Evolutionary conservation across 2,113 vertebrate genomes (phyloP), one percentile per base, ranked within the genome.

Genomic region (Chaetura pelagica): DNA sequence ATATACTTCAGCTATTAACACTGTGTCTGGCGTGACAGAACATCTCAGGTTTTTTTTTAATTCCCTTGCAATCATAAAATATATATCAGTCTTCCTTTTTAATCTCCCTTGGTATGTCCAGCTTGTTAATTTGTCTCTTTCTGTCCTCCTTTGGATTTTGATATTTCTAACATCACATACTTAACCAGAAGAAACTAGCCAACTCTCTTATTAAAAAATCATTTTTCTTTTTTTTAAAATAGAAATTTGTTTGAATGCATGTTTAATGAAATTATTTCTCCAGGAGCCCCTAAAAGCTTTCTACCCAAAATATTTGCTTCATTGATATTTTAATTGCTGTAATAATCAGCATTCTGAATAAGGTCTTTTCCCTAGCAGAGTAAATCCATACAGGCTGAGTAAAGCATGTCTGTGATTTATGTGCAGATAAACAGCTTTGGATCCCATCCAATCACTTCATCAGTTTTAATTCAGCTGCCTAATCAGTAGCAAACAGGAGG

Each of bases 341-440:
- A 87, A 95, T 95, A 96, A 97, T 94, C 92, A 96, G 82, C 72
- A 95, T 96, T 89, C 93, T 84, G 79, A 94, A 89, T 86, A 90
- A 24, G 94, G 88, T 93, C 75, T 78, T 95, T 96, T 84, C 89
- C 84, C 59, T 48, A 74, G 89, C 91, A 94, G 72, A n/a, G 73
- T 80, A 90, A 95, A 96, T 96, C 95, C 87, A 49, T 95, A 93
- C 87, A 55, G 91, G 84, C 92, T 89, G 88, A 96, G 79, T 94
- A 95, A 96, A 94, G 90, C 84, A 84, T 85, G 90, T 75, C 86
- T 94, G 93, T 96, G 95, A 97, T 97, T 97, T 97, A 96, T 97
- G 96, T 93, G 95, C 92, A 95, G 96, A 97, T 96, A 97, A 97
- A 97, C 95, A 96, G 83, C 89, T 87, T 96, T 97, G 96, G 95